Base-by-base conservation (phyloP, 2,113 vertebrate species). In the Micromys minutus region DNA sequence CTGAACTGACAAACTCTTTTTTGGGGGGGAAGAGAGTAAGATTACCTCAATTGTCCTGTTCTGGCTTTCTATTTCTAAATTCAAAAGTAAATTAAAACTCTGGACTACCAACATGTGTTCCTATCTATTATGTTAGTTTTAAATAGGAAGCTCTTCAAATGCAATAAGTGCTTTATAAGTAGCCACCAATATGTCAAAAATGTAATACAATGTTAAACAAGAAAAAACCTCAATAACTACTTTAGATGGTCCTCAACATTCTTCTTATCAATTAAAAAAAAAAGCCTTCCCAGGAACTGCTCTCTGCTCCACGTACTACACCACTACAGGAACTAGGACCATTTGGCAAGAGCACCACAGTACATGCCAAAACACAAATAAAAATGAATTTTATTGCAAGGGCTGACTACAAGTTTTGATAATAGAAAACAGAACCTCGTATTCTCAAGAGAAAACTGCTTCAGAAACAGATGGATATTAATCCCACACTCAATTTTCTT, bases 371-470 rank as follows among this genome's bases (percentile, higher is more conserved):
- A 94, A 88, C 55, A 96, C 3, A 91, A 31, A 63, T 74, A 67
- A 95, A 97, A 96, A 59, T 57, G 83, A 92, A 90, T 42, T 57
- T 83, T 93, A 93, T 29, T 86, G 5, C 72, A 89, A 84, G 39
- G 24, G 77, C 63, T 93, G 22, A 63, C 59, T 96, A 39, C 21
- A 87, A 77, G 50, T 72, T 91, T 95, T 91, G 89, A 92, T 81
- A 93, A 52, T 19, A 93, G 50, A 59, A 93, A 94, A 94, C 0
- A 92, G 45, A 94, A 26, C 81, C 90, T 69, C 19, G 31, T 47
- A 4, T 91, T 92, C 59, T 95, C 67, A 93, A 93, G 79, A 96
- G 87, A 97, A 97, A 95, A 93, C 87, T 86, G 90, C 72, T 87
- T 91, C 21, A 88, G n/a, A 45, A 93, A 86, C 45, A 42, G 34